These are phyloP conservation scores for Python bivittatus DNA, from an alignment of 2,113 vertebrate species.

Conservation along the genomic window DNA sequence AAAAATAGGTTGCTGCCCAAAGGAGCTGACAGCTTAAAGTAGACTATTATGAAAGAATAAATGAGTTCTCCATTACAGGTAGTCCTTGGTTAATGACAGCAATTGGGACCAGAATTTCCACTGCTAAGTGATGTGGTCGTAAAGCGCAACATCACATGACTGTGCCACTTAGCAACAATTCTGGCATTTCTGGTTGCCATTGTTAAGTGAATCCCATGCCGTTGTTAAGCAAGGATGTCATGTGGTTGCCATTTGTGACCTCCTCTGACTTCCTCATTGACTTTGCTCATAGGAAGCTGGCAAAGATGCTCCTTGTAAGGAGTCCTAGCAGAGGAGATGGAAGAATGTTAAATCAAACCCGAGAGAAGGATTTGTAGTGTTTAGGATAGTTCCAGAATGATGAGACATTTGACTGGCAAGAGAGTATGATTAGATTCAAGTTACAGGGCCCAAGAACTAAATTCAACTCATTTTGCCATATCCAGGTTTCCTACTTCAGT, in stretches of 20 bases:
- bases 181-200: not conserved
- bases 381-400: not conserved
- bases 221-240: not conserved
- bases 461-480: not conserved
- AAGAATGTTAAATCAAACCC: not conserved
- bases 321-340: not conserved
- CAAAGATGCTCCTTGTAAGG: not conserved
- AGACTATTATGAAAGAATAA: not conserved
- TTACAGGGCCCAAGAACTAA: not conserved
- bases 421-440: not conserved
- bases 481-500: not conserved
- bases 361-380: not conserved
- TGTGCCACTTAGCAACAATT: not conserved
- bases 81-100: not conserved
- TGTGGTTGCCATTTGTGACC: not conserved
- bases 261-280: not conserved
- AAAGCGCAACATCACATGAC: not conserved
- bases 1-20: not conserved
- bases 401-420: too few relatives aligned
- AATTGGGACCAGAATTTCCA: not conserved
- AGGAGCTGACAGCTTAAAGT: not conserved
- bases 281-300: not conserved
- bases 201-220: not conserved
- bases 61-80: not conserved
- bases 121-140: not conserved